phyloP scores from a whole-genome alignment of 2,888 invertebrate genomes.

The Erpobdella octoculata region DNA sequence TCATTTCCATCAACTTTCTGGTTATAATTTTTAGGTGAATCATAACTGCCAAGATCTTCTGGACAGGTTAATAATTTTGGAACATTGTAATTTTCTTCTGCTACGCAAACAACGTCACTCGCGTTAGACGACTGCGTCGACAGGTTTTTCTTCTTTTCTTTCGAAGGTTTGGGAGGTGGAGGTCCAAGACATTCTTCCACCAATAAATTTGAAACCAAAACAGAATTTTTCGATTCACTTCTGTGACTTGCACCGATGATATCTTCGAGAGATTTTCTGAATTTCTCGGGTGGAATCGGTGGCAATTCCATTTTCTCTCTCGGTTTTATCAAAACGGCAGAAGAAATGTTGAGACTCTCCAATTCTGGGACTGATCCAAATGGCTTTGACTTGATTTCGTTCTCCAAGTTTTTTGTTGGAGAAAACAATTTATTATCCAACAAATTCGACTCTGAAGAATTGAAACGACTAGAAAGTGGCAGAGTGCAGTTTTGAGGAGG shows the following conservation, averaged over 20 bases:
- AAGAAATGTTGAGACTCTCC: background rate
- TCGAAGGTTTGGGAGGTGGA: constrained; percentile 27
- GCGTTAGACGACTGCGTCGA: background rate
- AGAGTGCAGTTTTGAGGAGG: background rate
- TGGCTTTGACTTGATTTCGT: background rate
- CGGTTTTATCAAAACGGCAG: background rate
- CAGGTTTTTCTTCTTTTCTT: background rate
- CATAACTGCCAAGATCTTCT: background rate
- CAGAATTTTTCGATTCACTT: background rate
- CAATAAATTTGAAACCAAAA: background rate
- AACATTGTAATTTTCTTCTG: constrained; percentile 11
- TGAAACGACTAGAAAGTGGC: constrained; percentile 21
- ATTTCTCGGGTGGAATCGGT: constrained; percentile 25
- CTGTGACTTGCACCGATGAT: background rate
- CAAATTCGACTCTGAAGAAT: constrained; percentile 29
- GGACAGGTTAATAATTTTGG: background rate
- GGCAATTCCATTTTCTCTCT: constrained; percentile 24
- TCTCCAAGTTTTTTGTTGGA: background rate
- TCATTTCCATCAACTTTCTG: background rate
- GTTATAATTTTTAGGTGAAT: background rate
- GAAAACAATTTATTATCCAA: constrained; percentile 14
- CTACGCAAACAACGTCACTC: background rate
- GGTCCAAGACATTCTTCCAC: constrained; percentile 3
- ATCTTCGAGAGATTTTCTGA: constrained; percentile 15
- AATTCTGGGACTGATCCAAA: constrained; percentile 7